Conservation (phyloP, 2,113 vertebrate species). For the Trichechus manatus region DNA sequence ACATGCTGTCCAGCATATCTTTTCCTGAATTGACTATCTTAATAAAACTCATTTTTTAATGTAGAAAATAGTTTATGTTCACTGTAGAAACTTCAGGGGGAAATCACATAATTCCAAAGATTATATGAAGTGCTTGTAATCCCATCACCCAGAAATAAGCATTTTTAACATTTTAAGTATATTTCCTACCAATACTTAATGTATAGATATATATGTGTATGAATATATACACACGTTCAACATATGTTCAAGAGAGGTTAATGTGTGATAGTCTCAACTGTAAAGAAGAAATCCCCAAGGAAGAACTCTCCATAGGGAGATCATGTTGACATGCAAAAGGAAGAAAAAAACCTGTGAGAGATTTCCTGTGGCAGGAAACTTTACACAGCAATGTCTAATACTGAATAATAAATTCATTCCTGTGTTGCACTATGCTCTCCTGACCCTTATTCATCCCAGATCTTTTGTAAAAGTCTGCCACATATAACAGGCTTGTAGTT, state of each 20-base stretch:
- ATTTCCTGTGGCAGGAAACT: background rate
- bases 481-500: background rate
- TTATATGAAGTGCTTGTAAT: background rate
- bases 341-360: background rate
- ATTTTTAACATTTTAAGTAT: conserved; percentile 25
- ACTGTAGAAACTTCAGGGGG: background rate
- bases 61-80: conserved; percentile 1
- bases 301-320: background rate
- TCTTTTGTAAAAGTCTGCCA: background rate
- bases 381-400: background rate
- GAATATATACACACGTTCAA: background rate
- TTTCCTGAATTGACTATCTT: background rate
- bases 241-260: background rate
- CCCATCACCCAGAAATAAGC: background rate
- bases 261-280: background rate
- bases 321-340: background rate
- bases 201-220: background rate
- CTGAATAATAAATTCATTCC: background rate
- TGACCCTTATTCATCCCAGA: background rate
- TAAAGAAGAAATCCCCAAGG: background rate
- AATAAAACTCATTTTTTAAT: background rate
- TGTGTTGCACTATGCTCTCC: background rate
- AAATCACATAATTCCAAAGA: background rate
- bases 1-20: background rate
- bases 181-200: background rate